Evolutionary conservation across 2,113 vertebrate species (phyloP).

Genomic region (human (Homo sapiens)): DNA sequence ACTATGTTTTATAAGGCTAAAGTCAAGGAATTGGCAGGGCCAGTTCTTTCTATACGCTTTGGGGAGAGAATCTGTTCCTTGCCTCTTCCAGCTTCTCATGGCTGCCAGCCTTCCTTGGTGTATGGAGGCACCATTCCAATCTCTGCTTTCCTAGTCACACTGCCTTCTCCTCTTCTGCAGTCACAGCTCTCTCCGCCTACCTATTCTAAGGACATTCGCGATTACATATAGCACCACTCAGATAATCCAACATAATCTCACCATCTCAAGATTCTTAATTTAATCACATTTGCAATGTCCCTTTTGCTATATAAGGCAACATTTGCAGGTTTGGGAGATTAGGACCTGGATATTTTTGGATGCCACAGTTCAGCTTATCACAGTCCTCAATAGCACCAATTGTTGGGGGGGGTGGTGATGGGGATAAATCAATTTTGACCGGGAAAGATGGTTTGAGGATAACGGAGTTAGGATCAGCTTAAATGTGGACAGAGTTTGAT

Average conservation of each 20-base stretch:
- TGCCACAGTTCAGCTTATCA: not conserved
- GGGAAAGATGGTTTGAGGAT: not conserved
- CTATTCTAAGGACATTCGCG: not conserved
- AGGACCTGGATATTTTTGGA: not conserved
- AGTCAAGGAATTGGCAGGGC: not conserved
- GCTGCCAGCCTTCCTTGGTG: not conserved
- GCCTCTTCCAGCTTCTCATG: not conserved
- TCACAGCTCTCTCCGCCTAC: not conserved
- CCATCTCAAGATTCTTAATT: not conserved
- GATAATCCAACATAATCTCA: constrained; percentile 16
- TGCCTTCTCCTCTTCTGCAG: not conserved
- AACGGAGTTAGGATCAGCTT: not conserved
- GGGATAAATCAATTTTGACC: not conserved
- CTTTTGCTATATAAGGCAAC: not conserved
- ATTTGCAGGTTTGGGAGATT: not conserved
- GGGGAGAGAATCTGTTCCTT: not conserved
- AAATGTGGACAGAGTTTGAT: not conserved
- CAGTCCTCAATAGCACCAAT: not conserved
- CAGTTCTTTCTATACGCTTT: not conserved
- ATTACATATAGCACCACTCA: not conserved
- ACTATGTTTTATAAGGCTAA: not conserved
- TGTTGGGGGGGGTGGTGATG: too few relatives aligned
- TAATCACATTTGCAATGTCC: not conserved
- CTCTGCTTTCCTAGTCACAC: not conserved
- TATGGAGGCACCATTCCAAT: not conserved